Evolutionary conservation across 2,888 invertebrate species (phyloP).

Genomic region (Graphium colonna): DNA sequence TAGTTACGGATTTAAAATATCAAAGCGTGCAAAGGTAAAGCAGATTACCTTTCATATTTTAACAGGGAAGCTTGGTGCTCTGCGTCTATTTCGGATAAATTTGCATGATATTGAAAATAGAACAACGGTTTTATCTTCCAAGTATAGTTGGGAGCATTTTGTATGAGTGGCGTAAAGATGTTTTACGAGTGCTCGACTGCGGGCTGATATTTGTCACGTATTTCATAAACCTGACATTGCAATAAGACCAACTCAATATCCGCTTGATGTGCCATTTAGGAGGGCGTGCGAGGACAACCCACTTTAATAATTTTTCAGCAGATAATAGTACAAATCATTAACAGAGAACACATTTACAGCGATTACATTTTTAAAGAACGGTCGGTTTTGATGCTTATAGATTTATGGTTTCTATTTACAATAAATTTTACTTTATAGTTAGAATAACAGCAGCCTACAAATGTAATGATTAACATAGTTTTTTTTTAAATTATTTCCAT

Average conservation of each 20-base stretch:
- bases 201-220: conserved; percentile 37
- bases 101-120: conserved; percentile 57
- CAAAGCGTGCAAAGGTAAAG: conserved; percentile 39
- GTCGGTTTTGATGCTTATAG: too few relatives aligned
- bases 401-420: too few relatives aligned
- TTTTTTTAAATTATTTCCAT: too few relatives aligned
- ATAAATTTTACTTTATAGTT: too few relatives aligned
- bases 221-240: conserved; percentile 40
- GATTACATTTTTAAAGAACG: too few relatives aligned
- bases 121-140: conserved; percentile 22
- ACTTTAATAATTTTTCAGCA: too few relatives aligned
- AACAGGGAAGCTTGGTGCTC: conserved; percentile 36
- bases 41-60: conserved; percentile 59
- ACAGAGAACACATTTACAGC: too few relatives aligned
- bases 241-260: conserved; percentile 35
- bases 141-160: conserved; percentile 14
- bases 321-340: too few relatives aligned
- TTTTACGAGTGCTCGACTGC: conserved; percentile 21
- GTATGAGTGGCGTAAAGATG: conserved; percentile 21
- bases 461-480: too few relatives aligned
- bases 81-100: conserved; percentile 37
- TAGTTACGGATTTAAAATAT: conserved; percentile 28
- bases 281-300: neutral
- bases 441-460: too few relatives aligned
- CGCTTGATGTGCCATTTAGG: conserved; percentile 23